A percentile compares a stretch with the other conserved stretches of the same genome.
These are phyloP conservation scores for Montipora sp. DNA, from an alignment of 64 coral and sea anemone genomes.

Conservation along the genomic window DNA sequence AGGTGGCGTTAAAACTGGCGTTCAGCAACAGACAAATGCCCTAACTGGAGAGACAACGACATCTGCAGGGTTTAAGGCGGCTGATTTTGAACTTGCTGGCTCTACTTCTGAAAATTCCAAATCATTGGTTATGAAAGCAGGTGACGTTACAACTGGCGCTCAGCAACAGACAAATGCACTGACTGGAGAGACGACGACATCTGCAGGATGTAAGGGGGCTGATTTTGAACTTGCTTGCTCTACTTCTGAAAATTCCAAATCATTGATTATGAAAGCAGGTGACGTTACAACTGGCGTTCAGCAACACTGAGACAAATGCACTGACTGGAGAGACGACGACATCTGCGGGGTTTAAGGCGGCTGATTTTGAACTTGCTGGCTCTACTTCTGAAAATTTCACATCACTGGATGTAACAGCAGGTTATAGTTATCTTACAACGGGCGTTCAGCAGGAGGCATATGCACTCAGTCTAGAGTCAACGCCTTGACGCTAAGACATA, in stretches of 20 bases:
- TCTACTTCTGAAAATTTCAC: neutral
- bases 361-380: neutral
- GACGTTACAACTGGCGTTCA: constrained; percentile 37
- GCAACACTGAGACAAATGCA: neutral
- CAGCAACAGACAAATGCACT: neutral
- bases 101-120: neutral
- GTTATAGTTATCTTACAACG: neutral
- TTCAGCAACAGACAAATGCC: neutral
- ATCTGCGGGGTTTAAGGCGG: neutral
- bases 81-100: neutral
- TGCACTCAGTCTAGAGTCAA: neutral
- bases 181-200: constrained; percentile 1
- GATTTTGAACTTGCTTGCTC: constrained; percentile 4
- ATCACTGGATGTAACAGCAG: neutral
- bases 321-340: neutral
- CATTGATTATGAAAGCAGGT: neutral
- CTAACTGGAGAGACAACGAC: neutral
- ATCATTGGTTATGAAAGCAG: neutral
- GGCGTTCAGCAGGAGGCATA: neutral
- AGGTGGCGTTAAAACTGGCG: neutral
- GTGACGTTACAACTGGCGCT: neutral
- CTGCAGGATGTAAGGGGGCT: neutral
- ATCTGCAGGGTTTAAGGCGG: neutral
- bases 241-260: constrained; percentile 16
- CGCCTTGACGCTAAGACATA: neutral